Base-by-base conservation (phyloP, 2,888 invertebrate genomes). In the Drosophila stalkeri region DNA sequence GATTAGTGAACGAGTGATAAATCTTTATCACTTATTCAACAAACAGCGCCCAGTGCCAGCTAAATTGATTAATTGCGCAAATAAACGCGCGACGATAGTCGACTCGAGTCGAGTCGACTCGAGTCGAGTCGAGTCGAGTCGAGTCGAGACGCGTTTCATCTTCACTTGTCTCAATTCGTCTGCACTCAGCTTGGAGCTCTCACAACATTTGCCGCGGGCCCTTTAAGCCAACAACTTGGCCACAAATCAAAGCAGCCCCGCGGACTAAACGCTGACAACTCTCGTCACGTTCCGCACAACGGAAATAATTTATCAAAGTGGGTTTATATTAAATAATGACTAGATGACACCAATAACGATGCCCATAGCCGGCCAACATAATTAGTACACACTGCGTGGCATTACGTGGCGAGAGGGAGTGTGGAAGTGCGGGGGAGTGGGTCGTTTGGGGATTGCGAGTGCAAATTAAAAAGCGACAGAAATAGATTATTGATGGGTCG, bases 261-360 rank as follows among this genome's bases (percentile, higher is more conserved):
- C 51, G 23, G 14, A 18, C 44, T 57, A 60, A 49, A 56, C 51
- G 67, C 80, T 70, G 70, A 84, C 79, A 82, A 78, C 81, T 75
- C 72, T 89, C 81, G 84, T 83, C 89, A 89, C 83, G 78, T 78
- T 56, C 71, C 72, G 77, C 71, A 77, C 81, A 79, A 73, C 74
- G 90, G 82, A 89, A 87, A 89, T 88, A 84, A 89, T 90, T 90
- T 82, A 89, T 89, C 86, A 89, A 82, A 77, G 76, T 64, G 72
- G 76, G 64, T 74, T 80, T 75, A 77, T 80, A 90, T 86, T 88
- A 75, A 82, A 88, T 84, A 88, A 89, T 85, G 90, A 89, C 72
- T 78, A 75, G 85, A 80, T 85, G 90, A 87, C 88, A 76, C 75
- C 68, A 80, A 69, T 69, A 71, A 67, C 70, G 70, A 68, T 55